Conservation (phyloP, 2,797 vertebrate genomes). For the Pogonophryne albipinna region DNA sequence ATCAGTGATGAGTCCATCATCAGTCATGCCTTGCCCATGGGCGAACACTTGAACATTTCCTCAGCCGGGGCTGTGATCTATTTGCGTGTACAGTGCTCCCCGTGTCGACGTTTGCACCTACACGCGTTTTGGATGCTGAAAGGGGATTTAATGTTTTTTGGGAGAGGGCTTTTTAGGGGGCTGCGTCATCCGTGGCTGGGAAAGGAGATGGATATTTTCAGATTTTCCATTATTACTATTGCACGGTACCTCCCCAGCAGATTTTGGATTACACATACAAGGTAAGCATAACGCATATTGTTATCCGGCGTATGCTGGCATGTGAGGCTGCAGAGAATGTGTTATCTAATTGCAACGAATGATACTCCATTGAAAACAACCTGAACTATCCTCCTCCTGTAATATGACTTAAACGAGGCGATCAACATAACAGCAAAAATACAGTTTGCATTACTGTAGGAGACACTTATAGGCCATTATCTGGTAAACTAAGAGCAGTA, state of each 20-base stretch:
- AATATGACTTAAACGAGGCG: not conserved
- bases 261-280: conserved; percentile 49
- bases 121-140: conserved; percentile 59
- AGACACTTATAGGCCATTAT: not conserved
- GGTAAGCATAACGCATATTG: conserved; percentile 70
- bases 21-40: conserved; percentile 56
- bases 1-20: conserved; percentile 40
- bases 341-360: conserved; percentile 50
- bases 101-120: conserved; percentile 64
- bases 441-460: not conserved
- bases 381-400: conserved; percentile 36
- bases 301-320: conserved; percentile 28
- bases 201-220: conserved; percentile 69
- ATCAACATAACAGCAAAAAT: conserved; percentile 4
- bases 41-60: conserved; percentile 50
- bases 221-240: conserved; percentile 53
- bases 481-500: not conserved
- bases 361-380: conserved; percentile 62
- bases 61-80: conserved; percentile 41
- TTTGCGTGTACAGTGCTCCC: conserved; percentile 42
- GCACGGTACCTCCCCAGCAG: conserved; percentile 64
- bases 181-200: conserved; percentile 73
- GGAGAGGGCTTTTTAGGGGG: conserved; percentile 58
- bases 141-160: conserved; percentile 44
- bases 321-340: conserved; percentile 32